A percentile compares a stretch with the other conserved stretches of the same genome.
Evolutionary conservation across 2,888 invertebrate genomes (phyloP).

Genomic region (Eulithis testata): DNA sequence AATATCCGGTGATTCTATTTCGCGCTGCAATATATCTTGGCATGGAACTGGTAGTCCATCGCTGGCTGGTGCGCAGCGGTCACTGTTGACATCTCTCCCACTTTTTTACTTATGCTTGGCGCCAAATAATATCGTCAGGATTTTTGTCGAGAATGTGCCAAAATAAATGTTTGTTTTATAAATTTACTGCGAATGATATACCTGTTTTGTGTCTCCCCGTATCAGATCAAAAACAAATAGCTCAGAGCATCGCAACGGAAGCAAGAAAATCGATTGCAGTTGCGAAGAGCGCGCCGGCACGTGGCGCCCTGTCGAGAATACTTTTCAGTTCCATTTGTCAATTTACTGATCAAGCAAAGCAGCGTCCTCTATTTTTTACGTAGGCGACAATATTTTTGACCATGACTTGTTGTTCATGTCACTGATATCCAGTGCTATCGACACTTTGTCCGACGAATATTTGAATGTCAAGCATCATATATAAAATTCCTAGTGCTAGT

Average conservation of each 20-base stretch:
- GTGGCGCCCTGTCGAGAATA: constrained; percentile 28
- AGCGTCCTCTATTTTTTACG: constrained; percentile 22
- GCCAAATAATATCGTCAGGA: constrained; percentile 69
- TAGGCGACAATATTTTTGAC: constrained; percentile 43
- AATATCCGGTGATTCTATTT: constrained; percentile 37
- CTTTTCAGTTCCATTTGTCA: constrained; percentile 19
- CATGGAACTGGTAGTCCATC: constrained; percentile 34
- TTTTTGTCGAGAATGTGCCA: constrained; percentile 58
- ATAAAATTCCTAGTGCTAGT: constrained; percentile 1
- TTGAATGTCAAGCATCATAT: constrained; percentile 22
- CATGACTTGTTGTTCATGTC: constrained; percentile 23
- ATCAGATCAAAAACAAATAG: not conserved
- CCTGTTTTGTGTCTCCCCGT: not conserved
- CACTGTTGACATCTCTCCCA: constrained; percentile 59
- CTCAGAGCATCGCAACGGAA: not conserved
- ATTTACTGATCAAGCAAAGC: not conserved
- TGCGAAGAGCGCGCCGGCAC: constrained; percentile 22
- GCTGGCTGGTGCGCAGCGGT: constrained; percentile 43
- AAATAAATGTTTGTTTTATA: constrained; percentile 57
- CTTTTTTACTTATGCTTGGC: constrained; percentile 76
- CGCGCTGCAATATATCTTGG: constrained; percentile 41
- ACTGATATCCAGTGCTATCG: constrained; percentile 32
- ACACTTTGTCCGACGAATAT: constrained; percentile 15
- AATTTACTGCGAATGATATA: constrained; percentile 53
- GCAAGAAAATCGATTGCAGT: constrained; percentile 28